Percentiles rank a stretch among this genome's conserved stretches.
These are phyloP conservation scores for Heliconius hortense DNA, from an alignment of 2,888 invertebrate species.

Conservation along the genomic window DNA sequence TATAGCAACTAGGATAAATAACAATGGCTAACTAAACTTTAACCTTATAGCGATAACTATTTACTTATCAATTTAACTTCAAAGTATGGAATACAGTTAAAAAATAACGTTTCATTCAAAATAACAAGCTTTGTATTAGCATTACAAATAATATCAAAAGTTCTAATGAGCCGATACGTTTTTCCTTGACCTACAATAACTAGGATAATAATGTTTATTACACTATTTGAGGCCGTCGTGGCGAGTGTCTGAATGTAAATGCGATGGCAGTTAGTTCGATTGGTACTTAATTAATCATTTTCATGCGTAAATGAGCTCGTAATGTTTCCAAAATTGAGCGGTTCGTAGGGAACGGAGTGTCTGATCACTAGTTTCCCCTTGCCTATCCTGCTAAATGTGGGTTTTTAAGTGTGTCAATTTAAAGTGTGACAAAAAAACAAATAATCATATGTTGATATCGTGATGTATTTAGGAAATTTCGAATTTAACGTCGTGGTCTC, in stretches of 20 bases:
- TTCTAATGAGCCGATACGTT: slow-evolving; percentile 35
- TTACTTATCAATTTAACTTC: background rate
- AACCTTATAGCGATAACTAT: background rate
- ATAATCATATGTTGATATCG: too few relatives aligned
- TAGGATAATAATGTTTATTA: slow-evolving; percentile 24
- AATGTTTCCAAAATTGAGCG: background rate
- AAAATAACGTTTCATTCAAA: background rate
- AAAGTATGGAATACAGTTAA: background rate
- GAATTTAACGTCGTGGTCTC: too few relatives aligned
- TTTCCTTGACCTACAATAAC: slow-evolving; percentile 35
- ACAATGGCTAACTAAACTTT: background rate
- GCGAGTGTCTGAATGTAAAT: background rate
- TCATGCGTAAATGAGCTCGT: background rate
- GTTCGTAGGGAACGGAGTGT: background rate
- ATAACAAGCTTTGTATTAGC: slow-evolving; percentile 1
- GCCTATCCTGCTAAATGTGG: too few relatives aligned
- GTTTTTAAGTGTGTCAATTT: too few relatives aligned
- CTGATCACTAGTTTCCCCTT: background rate
- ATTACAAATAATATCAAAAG: background rate
- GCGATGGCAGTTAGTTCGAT: background rate
- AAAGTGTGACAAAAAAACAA: too few relatives aligned
- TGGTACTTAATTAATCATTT: background rate
- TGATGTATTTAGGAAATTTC: too few relatives aligned
- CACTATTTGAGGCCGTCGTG: slow-evolving; percentile 9
- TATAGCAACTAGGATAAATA: too few relatives aligned